Evolutionary conservation across 2,888 invertebrate species (phyloP), one percentile per base, ranked within the genome.

Genomic region (Standfussiana lucernea): DNA sequence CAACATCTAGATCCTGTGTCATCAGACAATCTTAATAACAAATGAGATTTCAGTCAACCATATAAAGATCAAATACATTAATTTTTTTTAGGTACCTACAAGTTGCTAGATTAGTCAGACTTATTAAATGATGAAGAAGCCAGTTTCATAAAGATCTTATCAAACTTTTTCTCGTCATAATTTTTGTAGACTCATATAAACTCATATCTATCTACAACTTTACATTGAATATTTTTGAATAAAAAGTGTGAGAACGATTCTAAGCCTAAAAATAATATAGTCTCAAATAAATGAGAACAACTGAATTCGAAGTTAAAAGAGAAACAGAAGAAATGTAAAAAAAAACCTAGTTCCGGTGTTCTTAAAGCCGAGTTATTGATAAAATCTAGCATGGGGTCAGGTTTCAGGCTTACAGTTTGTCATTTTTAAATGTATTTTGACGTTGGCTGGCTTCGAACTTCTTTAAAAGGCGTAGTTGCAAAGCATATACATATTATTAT

Each of bases 141-240:
- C 4, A 53, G 42, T 42, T 72, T 74, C 10, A 71, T 72, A 59
- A 11, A 24, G 13, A 40, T 72, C 45, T 37, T 45, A 47, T 47
- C 37, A 32, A 18, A n/a, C 7, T 62, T n/a, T 61, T 61, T 35
- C n/a, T 42, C 32, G 13, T 42, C n/a, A 53, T 32, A 7, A 24
- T 66, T 64, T 64, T 28, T 32, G 35, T 65, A 37, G 45, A 10
- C 37, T 32, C 28, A 56, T 28, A 11, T n/a, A n/a, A n/a, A n/a
- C n/a, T n/a, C n/a, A 24, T n/a, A n/a, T 53, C 10, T n/a, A 50
- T 37, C 6, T 11, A n/a, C n/a, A 50, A 11, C 11, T 50, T 50
- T n/a, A 1, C n/a, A n/a, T 11, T 50, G 24, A 24, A 50, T 24
- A 50, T 50, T n/a, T 50, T n/a, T n/a, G 4, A 50, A 5, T 53